phyloP scores from a whole-genome alignment of 2,888 invertebrate species.

The Pheosia tremula region DNA sequence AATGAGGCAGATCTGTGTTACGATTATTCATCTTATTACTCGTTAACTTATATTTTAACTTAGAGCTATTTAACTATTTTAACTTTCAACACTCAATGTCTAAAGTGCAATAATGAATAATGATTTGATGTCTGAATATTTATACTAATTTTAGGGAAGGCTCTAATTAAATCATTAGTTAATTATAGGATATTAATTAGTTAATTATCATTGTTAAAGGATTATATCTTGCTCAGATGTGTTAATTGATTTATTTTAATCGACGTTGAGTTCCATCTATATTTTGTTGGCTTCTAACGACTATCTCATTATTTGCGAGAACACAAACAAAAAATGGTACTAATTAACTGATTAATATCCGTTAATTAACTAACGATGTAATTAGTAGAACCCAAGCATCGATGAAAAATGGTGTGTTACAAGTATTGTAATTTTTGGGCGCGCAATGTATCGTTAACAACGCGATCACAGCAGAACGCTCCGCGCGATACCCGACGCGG shows the following conservation, averaged over 20 bases:
- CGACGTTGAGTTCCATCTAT: background rate
- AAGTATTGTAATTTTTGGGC: too few relatives aligned
- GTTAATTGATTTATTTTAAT: too few relatives aligned
- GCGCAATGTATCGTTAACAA: too few relatives aligned
- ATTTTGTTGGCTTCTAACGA: too few relatives aligned
- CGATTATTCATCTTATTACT: slow-evolving; percentile 12
- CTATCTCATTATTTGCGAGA: too few relatives aligned
- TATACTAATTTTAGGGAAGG: background rate
- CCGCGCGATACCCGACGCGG: too few relatives aligned
- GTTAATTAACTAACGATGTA: too few relatives aligned
- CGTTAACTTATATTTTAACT: background rate
- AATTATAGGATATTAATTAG: background rate
- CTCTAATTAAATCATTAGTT: background rate
- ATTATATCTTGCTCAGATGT: background rate
- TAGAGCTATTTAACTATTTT: background rate
- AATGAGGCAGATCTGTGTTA: background rate
- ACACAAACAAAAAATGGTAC: too few relatives aligned
- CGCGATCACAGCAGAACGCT: too few relatives aligned
- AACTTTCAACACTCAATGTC: background rate
- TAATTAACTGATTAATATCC: too few relatives aligned
- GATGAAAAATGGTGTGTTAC: too few relatives aligned
- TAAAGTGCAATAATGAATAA: background rate
- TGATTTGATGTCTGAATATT: background rate
- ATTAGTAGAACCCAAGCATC: too few relatives aligned
- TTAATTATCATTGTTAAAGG: background rate